A percentile compares a stretch with the other conserved stretches of the same genome.
These are phyloP conservation scores for Ceraclea dissimilis DNA, from an alignment of 2,888 invertebrate species.

Conservation along the genomic window DNA sequence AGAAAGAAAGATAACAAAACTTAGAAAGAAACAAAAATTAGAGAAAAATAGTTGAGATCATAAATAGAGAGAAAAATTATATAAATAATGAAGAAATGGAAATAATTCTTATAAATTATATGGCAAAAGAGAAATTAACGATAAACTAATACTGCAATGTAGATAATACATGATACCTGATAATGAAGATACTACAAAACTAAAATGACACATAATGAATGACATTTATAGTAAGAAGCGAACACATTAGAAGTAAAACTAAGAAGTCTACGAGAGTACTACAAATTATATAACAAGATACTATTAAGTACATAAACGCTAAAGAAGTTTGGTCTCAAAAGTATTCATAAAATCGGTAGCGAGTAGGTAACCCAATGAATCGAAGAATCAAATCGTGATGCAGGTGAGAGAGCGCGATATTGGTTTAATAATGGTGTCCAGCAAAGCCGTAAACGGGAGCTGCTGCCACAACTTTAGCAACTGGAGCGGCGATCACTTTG, in stretches of 20 bases:
- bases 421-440: conserved; percentile 19
- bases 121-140: background rate
- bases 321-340: background rate
- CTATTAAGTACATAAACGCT: background rate
- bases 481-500: conserved; percentile 24
- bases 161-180: background rate
- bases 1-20: background rate
- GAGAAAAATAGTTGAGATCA: background rate
- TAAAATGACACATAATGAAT: background rate
- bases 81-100: background rate
- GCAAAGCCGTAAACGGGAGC: conserved; percentile 30
- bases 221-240: background rate
- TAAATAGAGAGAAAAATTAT: background rate
- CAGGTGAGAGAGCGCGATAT: background rate
- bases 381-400: conserved; percentile 10
- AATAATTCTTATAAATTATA: background rate
- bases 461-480: conserved; percentile 32
- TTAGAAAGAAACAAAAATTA: conserved; percentile 4
- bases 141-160: background rate
- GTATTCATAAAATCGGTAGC: background rate
- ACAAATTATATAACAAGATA: no score
- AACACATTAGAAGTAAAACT: background rate
- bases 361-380: conserved; percentile 4
- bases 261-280: background rate
- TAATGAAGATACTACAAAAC: background rate